These are phyloP conservation scores for Cephalopachus bancanus DNA, from an alignment of 2,797 vertebrate species.

Conservation along the genomic window DNA sequence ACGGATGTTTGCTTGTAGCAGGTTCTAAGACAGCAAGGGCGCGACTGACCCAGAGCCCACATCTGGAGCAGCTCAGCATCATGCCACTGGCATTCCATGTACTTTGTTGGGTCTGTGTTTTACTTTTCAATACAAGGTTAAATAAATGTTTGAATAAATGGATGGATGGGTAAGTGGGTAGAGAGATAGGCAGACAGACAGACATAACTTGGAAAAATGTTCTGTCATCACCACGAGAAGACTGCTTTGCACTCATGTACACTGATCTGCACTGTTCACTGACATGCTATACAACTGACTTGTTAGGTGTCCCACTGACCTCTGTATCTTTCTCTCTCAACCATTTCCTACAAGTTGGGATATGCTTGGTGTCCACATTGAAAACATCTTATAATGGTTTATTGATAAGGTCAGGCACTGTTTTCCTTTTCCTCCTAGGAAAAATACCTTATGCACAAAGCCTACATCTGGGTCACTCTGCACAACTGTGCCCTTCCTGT, in stretches of 20 bases:
- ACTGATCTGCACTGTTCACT: background rate
- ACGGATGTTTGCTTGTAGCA: background rate
- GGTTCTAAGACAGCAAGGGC: background rate
- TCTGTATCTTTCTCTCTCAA: background rate
- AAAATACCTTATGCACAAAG: conserved; percentile 29
- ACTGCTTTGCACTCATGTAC: background rate
- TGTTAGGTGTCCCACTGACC: background rate
- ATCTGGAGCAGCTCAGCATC: background rate
- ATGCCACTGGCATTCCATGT: background rate
- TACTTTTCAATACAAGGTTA: conserved; percentile 33
- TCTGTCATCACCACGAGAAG: background rate
- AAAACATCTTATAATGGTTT: background rate
- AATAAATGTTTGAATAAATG: background rate
- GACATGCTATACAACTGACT: background rate
- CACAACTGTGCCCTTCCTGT: background rate
- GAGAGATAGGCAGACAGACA: background rate
- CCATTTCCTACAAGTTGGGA: background rate
- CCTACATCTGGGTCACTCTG: background rate
- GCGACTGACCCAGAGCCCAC: background rate
- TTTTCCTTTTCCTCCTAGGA: background rate
- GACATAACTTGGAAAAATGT: background rate
- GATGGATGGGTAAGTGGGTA: background rate
- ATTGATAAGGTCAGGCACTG: background rate
- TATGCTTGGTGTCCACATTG: background rate
- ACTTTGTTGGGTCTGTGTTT: background rate